Evolutionary conservation across 2,797 vertebrate species (phyloP), one percentile per base, ranked within the genome.

Genomic region (Bradypodion ventrale): DNA sequence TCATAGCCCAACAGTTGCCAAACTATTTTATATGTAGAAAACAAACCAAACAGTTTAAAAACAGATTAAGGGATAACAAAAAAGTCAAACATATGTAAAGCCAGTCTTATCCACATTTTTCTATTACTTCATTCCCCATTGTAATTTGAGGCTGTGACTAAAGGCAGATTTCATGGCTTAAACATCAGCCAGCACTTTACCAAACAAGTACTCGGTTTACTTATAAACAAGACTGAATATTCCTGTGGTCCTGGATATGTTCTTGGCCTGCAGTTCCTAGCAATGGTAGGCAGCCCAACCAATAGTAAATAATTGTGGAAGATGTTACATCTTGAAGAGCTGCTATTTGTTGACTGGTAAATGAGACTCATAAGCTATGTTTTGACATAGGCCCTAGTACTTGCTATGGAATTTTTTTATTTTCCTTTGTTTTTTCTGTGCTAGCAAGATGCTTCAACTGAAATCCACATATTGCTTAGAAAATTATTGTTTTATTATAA

Each of bases 41-140:
- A 75, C 2, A 83, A 59, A 75, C 49, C 25, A 69, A 78, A 0
- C 4, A 5, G 4, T 70, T n/a, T 5, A 69, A 84, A 78, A 21
- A 68, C 25, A 87, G 87, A 85, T 16, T 9, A 72, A 74, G 32
- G 1, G 25, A 72, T 72, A 87, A 60, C 5, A 88, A 68, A 69
- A 1, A 82, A 91, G 1, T 29, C 5, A 78, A 6, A 19, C 1
- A 9, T 1, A 81, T 60, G 6, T 8, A 68, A 86, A 60, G 0
- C 52, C 83, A 83, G 0, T 21, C 70, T 70, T 56, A 19, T 40
- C 25, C 29, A 23, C 62, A 66, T 25, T 23, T 1, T 40, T 29
- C 42, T 46, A 35, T 13, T 62, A n/a, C 59, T 40, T 78, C 32
- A 42, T 42, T 9, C 59, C 60, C 75, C 37, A 44, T 63, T 27